Evolutionary conservation across 2,797 vertebrate genomes (phyloP), one percentile per base, ranked within the genome.

Genomic region (Peromyscus eremicus): DNA sequence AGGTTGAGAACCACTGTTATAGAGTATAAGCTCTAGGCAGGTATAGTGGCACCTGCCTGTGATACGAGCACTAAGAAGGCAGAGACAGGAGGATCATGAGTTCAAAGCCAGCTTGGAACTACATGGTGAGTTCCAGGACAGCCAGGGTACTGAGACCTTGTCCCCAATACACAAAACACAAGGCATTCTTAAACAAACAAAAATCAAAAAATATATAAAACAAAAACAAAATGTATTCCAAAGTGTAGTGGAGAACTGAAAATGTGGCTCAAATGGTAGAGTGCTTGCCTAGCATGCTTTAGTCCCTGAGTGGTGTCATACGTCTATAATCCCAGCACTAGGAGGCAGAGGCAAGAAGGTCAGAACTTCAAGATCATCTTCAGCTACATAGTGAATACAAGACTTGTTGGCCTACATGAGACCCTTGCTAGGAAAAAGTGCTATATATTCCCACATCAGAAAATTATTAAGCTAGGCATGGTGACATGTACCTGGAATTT

Each of bases 361-460:
- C 25, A 75, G 55, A 55, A 75, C 29, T 14, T 80, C n/a, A 37
- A 55, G 27, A 37, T 52, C 66, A 40, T 55, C 85, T 21, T 87
- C 21, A 70, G 46, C 32, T 70, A 70, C 21, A 70, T 6, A 71
- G 46, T 37, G 12, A 37, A 8, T 57, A 80, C 80, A 80, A 55
- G 17, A 79, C 32, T 80, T 55, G 62, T 43, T 80, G 46, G 62
- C 10, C 34, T 55, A 91, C 6, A 55, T 14, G 27, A 91, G 46
- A 80, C 25, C 75, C 62, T 40, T 52, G 5, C 34, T 21, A 29
- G 64, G 64, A 86, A 57, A 57, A 88, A 60, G 52, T 62, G 12
- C 89, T 92, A 84, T 71, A 27, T 62, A 71, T 73, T 80, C 12
- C 91, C 71, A 55, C 23, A 89, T 83, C 75, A 89, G 76, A 66